Base-by-base conservation (phyloP, 2,888 invertebrate genomes). In the Macrosoma leucophasiata region DNA sequence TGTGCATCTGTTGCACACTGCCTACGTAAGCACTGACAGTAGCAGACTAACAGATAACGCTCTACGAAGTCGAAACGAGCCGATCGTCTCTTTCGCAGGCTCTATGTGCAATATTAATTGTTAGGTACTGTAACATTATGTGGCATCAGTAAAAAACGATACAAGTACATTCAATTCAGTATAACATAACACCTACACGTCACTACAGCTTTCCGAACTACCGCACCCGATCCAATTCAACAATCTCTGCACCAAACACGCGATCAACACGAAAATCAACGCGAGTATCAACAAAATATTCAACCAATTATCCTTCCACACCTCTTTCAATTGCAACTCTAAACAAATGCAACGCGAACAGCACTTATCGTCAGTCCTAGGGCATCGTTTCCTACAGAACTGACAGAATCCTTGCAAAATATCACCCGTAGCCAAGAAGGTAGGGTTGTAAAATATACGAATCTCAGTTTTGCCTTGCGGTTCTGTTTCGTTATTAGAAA, bases 361-460 rank as follows among this genome's bases (percentile, higher is more conserved):
- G 34, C 84, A 84, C 22, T 79, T 84, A 1, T 60, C 46, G 0
- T 74, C 76, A 0, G 73, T 69, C 7, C 72, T 52, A 0, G 78
- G 78, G 25, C 84, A 84, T 2, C 67, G 58, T 1, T 65, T 53
- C 7, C 62, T 62, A 38, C 84, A 84, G 34, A 59, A 73, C 3
- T 57, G 55, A 29, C 84, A 84, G 9, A 71, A 70, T 0, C 79
- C 77, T 43, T 55, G 49, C 0, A 70, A 41, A 10, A 54, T 48
- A 4, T 36, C 50, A 1, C 56, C 52, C 0, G 72, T 69, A 0
- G 66, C 51, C 29, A 64, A 65, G 36, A 85, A 85, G 0, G 82
- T 81, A 0, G 85, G 85, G 39, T 85, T 85, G 31, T 85, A 85
- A 10, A 84, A 68, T 9, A 85, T 85, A 3, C 79, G 57, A 1